A percentile compares a stretch with the other conserved stretches of the same genome.
These are phyloP conservation scores for Staurois parvus DNA, from an alignment of 2,797 vertebrate genomes.

Conservation along the genomic window DNA sequence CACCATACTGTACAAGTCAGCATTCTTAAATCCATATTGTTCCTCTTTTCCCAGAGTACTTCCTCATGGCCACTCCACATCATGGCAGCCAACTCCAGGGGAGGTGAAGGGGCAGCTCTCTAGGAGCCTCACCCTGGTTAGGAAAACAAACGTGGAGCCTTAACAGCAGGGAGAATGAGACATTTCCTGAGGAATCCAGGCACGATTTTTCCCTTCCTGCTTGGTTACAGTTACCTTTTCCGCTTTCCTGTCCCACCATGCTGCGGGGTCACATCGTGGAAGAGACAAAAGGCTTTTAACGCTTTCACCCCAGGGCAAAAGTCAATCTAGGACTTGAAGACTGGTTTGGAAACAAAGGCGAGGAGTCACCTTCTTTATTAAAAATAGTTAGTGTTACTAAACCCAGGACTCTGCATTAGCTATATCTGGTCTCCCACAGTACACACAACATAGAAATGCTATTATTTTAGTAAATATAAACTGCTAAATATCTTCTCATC, in stretches of 20 bases:
- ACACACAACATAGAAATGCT: no score
- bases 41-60: conserved; percentile 53
- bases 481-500: no score
- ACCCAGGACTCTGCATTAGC: no score
- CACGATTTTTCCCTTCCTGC: conserved; percentile 50
- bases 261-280: conserved; percentile 30
- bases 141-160: conserved; percentile 62
- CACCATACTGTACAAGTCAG: conserved; percentile 35
- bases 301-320: conserved; percentile 5
- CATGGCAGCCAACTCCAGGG: conserved; percentile 10
- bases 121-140: conserved; percentile 59
- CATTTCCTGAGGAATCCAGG: conserved; percentile 56
- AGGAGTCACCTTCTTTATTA: no score
- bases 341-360: neutral
- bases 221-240: conserved; percentile 50
- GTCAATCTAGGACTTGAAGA: neutral
- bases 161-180: conserved; percentile 58
- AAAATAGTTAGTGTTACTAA: no score
- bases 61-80: conserved; percentile 42
- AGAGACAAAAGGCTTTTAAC: conserved; percentile 44
- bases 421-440: no score
- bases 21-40: conserved; percentile 52
- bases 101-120: conserved; percentile 57
- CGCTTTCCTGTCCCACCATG: conserved; percentile 56
- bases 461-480: no score